Conservation (phyloP, 2,113 vertebrate genomes). For the Varanus salvator region DNA sequence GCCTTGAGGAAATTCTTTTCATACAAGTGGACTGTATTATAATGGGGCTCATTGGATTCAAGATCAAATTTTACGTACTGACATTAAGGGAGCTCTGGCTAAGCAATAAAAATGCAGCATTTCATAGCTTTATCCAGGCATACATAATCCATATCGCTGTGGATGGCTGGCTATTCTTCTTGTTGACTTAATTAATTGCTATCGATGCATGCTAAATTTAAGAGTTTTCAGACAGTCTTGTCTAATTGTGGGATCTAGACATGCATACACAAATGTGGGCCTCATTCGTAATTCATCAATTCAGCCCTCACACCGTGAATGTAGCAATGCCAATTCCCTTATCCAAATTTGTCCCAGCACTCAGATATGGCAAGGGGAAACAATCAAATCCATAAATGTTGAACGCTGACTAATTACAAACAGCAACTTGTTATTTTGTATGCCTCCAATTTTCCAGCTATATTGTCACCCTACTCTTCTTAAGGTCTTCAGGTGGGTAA, state of each 20-base stretch:
- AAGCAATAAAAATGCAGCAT: slow-evolving; percentile 19
- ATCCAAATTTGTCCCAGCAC: neutral
- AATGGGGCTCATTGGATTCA: slow-evolving; percentile 27
- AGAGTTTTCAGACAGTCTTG: neutral
- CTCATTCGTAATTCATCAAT: neutral
- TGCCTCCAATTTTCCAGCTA: neutral
- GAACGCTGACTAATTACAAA: neutral
- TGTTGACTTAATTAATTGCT: slow-evolving; percentile 22
- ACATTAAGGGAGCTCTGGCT: slow-evolving; percentile 16
- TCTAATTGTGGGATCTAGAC: neutral
- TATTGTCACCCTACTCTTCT: neutral
- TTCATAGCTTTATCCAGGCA: slow-evolving; percentile 22
- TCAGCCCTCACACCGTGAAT: neutral
- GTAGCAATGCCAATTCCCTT: neutral
- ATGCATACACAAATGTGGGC: neutral
- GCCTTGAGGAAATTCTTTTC: slow-evolving; percentile 31
- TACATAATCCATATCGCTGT: slow-evolving; percentile 20
- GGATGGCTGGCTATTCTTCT: neutral
- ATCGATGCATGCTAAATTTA: neutral
- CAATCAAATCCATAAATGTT: neutral
- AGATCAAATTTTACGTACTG: slow-evolving; percentile 32
- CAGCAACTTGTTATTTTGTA: neutral
- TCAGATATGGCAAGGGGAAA: neutral
- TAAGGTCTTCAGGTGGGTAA: neutral
- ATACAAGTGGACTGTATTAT: slow-evolving; percentile 22